These are phyloP conservation scores for Philonicus albiceps DNA, from an alignment of 2,888 invertebrate genomes.

Conservation along the genomic window DNA sequence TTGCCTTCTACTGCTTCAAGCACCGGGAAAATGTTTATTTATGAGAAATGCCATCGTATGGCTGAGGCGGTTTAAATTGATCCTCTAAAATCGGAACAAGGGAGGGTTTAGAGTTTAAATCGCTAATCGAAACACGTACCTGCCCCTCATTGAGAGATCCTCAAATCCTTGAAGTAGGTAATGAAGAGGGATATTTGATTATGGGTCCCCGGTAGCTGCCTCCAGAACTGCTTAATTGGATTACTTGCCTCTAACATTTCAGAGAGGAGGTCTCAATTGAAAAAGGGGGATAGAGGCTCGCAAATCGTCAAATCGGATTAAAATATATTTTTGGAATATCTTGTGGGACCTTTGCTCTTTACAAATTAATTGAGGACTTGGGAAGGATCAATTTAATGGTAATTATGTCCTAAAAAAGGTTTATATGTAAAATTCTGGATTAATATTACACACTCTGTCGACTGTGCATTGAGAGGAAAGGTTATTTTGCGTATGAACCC, in stretches of 20 bases:
- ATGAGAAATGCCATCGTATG: not conserved
- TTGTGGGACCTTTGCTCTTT: not conserved
- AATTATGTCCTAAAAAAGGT: not conserved
- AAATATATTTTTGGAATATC: not conserved
- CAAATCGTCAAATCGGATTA: not conserved
- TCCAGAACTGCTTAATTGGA: not conserved
- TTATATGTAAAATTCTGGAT: not conserved
- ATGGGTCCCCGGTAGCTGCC: not conserved
- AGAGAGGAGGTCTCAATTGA: not conserved
- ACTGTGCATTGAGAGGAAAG: not conserved
- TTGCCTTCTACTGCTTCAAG: not conserved
- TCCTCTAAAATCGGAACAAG: not conserved
- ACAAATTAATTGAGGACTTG: not conserved
- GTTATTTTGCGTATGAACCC: not conserved
- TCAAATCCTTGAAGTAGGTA: not conserved
- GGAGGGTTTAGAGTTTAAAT: not conserved
- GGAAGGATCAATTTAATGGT: not conserved
- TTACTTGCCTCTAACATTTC: not conserved
- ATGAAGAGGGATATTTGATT: not conserved
- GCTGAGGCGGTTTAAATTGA: not conserved
- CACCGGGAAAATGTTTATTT: not conserved
- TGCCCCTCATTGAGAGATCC: not conserved
- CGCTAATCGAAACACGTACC: not conserved
- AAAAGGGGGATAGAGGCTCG: not conserved
- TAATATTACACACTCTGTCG: not conserved